phyloP scores from a whole-genome alignment of 2,797 vertebrate genomes.

The Orestias chungarensis region DNA sequence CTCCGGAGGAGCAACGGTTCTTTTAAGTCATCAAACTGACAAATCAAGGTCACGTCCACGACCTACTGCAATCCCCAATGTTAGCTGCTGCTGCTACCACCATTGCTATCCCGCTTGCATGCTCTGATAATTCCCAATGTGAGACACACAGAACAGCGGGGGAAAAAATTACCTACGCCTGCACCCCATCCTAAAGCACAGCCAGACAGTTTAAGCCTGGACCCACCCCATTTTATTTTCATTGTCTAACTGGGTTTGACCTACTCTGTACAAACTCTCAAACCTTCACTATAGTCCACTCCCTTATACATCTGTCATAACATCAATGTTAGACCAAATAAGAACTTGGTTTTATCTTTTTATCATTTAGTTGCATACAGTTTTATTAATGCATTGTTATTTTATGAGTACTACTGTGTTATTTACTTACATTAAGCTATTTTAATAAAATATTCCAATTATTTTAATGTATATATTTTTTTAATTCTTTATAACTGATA shows the following conservation, averaged over 20 bases:
- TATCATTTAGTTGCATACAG: neutral
- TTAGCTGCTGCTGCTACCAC: slow-evolving; percentile 44
- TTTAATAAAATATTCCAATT: neutral
- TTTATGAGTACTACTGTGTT: neutral
- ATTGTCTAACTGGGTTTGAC: slow-evolving; percentile 61
- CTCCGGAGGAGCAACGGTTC: slow-evolving; percentile 29
- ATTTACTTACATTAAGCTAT: neutral
- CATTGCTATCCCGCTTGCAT: slow-evolving; percentile 53
- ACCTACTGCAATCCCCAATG: slow-evolving; percentile 44
- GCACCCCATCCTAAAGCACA: slow-evolving; percentile 57
- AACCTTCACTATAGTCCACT: slow-evolving; percentile 51
- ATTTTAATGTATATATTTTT: neutral
- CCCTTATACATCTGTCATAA: slow-evolving; percentile 42
- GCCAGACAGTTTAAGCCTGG: slow-evolving; percentile 65
- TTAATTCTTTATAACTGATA: neutral
- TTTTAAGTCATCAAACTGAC: slow-evolving; percentile 57
- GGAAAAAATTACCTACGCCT: slow-evolving; percentile 68
- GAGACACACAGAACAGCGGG: slow-evolving; percentile 47
- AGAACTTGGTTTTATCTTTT: neutral
- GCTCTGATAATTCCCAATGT: slow-evolving; percentile 61
- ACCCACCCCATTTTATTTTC: slow-evolving; percentile 60
- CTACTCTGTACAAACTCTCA: slow-evolving; percentile 36
- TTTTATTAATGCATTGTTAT: neutral
- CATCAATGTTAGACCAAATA: neutral
- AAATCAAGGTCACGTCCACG: slow-evolving; percentile 63